These are phyloP conservation scores for Gymnopithys bicolor DNA, from an alignment of 2,797 vertebrate genomes.

Conservation along the genomic window DNA sequence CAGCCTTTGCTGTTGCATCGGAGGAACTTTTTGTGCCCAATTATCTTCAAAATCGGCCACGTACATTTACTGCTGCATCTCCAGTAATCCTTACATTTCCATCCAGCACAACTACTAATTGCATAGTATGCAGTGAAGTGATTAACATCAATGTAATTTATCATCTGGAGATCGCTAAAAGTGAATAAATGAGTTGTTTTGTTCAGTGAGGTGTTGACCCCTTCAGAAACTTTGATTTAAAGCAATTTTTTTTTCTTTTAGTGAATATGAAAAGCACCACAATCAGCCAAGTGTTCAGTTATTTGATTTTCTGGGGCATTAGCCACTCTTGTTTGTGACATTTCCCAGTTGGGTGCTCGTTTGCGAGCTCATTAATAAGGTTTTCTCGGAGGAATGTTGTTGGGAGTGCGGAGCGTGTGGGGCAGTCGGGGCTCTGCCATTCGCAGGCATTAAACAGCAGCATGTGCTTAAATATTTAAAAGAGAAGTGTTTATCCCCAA, in stretches of 20 bases:
- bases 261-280: constrained; percentile 76
- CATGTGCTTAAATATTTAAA: background rate
- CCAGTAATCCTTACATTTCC: constrained; percentile 59
- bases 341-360: constrained; percentile 83
- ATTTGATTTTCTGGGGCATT: constrained; percentile 84
- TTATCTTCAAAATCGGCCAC: constrained; percentile 56
- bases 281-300: constrained; percentile 77
- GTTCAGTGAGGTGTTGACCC: constrained; percentile 80
- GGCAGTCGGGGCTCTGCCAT: background rate
- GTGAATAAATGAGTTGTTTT: constrained; percentile 81
- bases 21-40: constrained; percentile 55
- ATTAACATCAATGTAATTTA: constrained; percentile 80
- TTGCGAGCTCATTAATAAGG: constrained; percentile 82
- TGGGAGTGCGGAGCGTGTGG: constrained; percentile 37
- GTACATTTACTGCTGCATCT: constrained; percentile 24
- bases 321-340: constrained; percentile 80
- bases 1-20: constrained; percentile 20
- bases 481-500: constrained; percentile 5
- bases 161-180: constrained; percentile 79
- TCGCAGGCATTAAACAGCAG: background rate
- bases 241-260: constrained; percentile 33
- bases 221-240: constrained; percentile 77
- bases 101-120: constrained; percentile 72
- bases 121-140: constrained; percentile 72
- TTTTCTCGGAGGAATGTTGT: constrained; percentile 72